Percentiles rank a stretch among this genome's conserved stretches.
phyloP scores from a whole-genome alignment of 2,888 invertebrate species.

The Aphidoletes aphidimyza region DNA sequence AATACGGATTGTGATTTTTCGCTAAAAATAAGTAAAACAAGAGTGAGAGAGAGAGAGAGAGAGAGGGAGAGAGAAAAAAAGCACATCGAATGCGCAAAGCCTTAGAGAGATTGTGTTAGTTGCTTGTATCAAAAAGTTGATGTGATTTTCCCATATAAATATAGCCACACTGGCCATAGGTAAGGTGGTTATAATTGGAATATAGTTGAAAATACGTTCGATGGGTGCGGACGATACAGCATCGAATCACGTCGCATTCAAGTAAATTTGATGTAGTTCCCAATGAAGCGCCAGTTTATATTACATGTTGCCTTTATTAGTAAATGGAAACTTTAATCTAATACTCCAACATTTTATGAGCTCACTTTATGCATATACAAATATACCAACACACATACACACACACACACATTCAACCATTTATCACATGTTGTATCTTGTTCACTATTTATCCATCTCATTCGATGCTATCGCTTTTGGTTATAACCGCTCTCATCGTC shows the following conservation, averaged over 20 bases:
- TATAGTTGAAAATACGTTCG: background rate
- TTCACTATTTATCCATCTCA: background rate
- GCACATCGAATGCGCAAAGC: too few species aligned
- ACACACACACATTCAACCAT: too few species aligned
- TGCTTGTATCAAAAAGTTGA: too few species aligned
- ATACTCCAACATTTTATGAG: background rate
- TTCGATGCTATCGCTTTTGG: background rate
- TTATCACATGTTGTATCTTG: background rate
- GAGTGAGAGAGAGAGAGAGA: too few species aligned
- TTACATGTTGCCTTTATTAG: background rate
- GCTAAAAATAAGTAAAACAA: background rate
- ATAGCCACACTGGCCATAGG: too few species aligned
- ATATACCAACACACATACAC: too few species aligned
- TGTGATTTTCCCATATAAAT: too few species aligned
- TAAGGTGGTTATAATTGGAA: too few species aligned
- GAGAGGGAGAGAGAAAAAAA: too few species aligned
- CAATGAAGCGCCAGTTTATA: background rate
- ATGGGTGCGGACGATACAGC: too few species aligned
- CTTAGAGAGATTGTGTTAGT: too few species aligned
- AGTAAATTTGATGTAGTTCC: background rate
- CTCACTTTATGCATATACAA: constrained; percentile 4
- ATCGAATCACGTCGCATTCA: background rate
- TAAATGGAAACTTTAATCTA: constrained; percentile 26
- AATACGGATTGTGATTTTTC: too few species aligned
- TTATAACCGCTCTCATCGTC: background rate